Percentiles rank a stretch among this genome's conserved stretches.
These are phyloP conservation scores for Melozone crissalis DNA, from an alignment of 2,113 vertebrate species.

Conservation along the genomic window DNA sequence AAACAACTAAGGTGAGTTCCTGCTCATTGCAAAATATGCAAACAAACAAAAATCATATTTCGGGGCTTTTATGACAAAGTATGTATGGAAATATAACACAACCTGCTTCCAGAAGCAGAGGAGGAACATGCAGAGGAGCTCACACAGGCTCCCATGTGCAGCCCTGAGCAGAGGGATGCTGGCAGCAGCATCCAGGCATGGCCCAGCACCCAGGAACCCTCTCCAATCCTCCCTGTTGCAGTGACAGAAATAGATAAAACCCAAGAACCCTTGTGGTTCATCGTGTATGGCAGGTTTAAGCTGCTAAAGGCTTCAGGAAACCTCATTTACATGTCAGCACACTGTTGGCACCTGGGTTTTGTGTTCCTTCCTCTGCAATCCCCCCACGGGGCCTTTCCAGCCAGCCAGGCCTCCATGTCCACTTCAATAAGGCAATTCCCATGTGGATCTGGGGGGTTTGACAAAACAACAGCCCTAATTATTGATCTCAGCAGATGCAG, in stretches of 20 bases:
- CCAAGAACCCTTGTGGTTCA: not conserved
- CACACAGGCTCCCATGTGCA: not conserved
- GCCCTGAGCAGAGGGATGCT: not conserved
- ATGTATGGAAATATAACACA: not conserved
- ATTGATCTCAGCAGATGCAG: not conserved
- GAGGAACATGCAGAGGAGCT: not conserved
- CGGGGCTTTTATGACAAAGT: not conserved
- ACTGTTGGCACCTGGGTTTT: rapidly evolving
- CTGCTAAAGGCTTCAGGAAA: not conserved
- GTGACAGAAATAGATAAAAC: not conserved
- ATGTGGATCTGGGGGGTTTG: not conserved
- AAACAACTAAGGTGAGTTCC: constrained; percentile 4
- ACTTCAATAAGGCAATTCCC: not conserved
- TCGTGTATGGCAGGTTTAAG: not conserved
- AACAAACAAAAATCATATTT: not conserved
- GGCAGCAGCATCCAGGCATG: not conserved
- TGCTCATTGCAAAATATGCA: not conserved
- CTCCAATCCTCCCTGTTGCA: not conserved
- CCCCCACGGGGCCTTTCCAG: not conserved
- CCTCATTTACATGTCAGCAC: not conserved
- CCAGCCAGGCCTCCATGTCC: not conserved
- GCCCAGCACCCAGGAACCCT: not conserved
- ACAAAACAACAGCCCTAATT: not conserved
- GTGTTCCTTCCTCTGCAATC: not conserved
- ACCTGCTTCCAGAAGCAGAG: not conserved